A percentile compares a stretch with the other conserved stretches of the same genome.
These are phyloP conservation scores for Neoitamus cyanurus DNA, from an alignment of 2,888 invertebrate genomes.

Conservation along the genomic window DNA sequence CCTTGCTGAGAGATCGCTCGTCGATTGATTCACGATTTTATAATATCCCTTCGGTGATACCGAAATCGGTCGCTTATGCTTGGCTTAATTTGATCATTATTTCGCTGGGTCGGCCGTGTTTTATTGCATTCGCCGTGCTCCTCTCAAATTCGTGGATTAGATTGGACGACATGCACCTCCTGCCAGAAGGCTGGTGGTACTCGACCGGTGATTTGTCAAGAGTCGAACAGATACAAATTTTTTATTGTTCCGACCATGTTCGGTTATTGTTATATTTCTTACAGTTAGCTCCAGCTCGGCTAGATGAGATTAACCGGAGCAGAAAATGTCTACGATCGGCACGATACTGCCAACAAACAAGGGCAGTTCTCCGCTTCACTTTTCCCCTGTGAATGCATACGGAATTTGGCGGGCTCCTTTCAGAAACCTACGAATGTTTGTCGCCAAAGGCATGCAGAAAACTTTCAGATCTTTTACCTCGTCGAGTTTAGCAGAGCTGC, in stretches of 20 bases:
- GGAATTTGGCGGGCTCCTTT: neutral
- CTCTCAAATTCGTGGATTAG: conserved; percentile 32
- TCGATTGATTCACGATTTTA: conserved; percentile 54
- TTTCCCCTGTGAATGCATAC: neutral
- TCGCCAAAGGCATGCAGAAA: neutral
- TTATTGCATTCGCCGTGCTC: neutral
- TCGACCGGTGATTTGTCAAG: conserved; percentile 27
- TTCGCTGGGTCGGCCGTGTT: neutral
- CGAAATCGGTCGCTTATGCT: conserved; percentile 9
- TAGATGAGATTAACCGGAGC: conserved; percentile 36
- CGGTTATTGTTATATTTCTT: conserved; percentile 24
- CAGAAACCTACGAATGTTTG: neutral
- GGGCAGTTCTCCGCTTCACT: neutral
- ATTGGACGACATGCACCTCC: conserved; percentile 6
- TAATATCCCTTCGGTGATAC: conserved; percentile 35
- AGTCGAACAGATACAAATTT: conserved; percentile 17
- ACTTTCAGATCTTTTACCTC: neutral
- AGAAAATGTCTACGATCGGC: conserved; percentile 24
- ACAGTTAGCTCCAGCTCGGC: neutral
- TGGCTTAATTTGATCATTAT: conserved; percentile 14
- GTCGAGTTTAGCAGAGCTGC: neutral
- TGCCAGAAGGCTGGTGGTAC: conserved; percentile 16
- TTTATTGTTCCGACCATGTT: conserved; percentile 28
- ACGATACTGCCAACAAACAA: neutral
- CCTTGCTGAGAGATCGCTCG: conserved; percentile 52